Evolutionary conservation across 2,113 vertebrate genomes (phyloP), one percentile per base, ranked within the genome.

Genomic region (Sarotherodon lohbergeri): DNA sequence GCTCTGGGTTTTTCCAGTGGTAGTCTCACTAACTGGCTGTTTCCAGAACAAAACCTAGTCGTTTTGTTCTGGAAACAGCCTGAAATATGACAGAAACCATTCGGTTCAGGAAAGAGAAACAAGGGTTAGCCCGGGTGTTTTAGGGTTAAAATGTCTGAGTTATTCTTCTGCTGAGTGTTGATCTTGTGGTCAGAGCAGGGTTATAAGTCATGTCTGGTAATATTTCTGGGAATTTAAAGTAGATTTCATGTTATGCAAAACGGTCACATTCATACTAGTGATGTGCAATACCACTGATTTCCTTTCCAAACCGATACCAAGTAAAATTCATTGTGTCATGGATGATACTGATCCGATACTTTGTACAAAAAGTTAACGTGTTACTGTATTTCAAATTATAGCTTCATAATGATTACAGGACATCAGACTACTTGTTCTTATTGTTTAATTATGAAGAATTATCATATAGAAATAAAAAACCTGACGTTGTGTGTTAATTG

Each of bases 51-150:
- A 27, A 27, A 27, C 4, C 63, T 19, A 22, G 34, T 68, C 0
- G 3, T 68, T 68, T 68, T 68, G 61, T 68, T 39, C 61, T 0
- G 34, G 34, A 68, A 68, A 39, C 2, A 1, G 19, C 34, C 19
- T 68, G 63, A 41, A 41, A 41, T 0, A 8, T 68, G 34, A 22
- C 34, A 68, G 4, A 39, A 39, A 39, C 63, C 0, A 3, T 39
- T 39, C 0, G 1, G 34, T 22, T 68, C 4, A 22, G 34, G 10
- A 66, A 66, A 11, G 36, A 66, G 34, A 68, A 68, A 68, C 6
- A 0, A 39, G 34, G 19, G 61, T 11, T 63, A 36, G 16, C 59
- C 59, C 0, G 0, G 29, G 59, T 63, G 16, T n/a, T 61, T 63
- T 66, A 66, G 32, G 17, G 17, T 71, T 71, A 71, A 43, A 71